phyloP scores from a whole-genome alignment of 2,888 invertebrate genomes.

The Athrips mouffetella region DNA sequence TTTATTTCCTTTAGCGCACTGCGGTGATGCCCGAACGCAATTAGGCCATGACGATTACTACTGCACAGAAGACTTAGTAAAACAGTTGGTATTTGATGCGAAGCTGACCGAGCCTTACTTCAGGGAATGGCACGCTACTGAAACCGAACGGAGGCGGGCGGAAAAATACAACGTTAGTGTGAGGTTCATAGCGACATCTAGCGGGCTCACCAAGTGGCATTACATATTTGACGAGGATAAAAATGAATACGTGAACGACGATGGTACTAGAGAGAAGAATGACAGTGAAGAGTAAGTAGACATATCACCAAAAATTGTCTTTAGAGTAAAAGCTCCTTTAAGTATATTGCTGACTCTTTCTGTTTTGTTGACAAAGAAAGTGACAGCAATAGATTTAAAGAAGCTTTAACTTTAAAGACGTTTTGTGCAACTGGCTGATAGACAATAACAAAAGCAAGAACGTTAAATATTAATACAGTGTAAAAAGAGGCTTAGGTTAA shows the following conservation, averaged over 20 bases:
- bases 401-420: no score
- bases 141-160: slow-evolving; percentile 76
- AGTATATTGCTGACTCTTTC: no score
- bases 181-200: slow-evolving; percentile 92
- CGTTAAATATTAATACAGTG: no score
- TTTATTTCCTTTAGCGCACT: slow-evolving; percentile 75
- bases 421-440: no score
- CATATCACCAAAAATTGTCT: no score
- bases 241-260: slow-evolving; percentile 62
- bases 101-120: slow-evolving; percentile 82
- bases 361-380: no score
- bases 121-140: slow-evolving; percentile 71
- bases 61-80: slow-evolving; percentile 90
- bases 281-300: slow-evolving; percentile 51
- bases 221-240: slow-evolving; percentile 81
- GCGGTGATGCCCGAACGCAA: slow-evolving; percentile 76
- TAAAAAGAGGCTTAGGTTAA: no score
- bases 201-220: slow-evolving; percentile 93
- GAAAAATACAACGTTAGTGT: slow-evolving; percentile 84
- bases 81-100: slow-evolving; percentile 92
- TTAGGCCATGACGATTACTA: slow-evolving; percentile 85
- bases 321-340: no score
- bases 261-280: slow-evolving; percentile 47
- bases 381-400: no score
- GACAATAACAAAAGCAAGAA: no score